These are phyloP conservation scores for Micrasema longulum DNA, from an alignment of 1,140 invertebrate species.

Conservation along the genomic window DNA sequence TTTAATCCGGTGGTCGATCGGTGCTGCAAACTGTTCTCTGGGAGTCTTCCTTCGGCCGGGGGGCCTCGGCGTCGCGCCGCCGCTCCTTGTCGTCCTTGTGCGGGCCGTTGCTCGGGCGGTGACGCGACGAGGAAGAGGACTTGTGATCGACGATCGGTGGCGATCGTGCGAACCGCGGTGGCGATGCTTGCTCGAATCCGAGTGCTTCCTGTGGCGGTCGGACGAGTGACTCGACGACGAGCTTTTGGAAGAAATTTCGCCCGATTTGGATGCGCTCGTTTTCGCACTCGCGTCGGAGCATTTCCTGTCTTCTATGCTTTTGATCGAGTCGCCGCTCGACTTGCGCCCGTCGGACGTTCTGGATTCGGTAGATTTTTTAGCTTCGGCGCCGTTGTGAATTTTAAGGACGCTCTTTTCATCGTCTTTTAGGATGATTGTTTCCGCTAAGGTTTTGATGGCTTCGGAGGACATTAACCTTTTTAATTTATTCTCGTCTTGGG, in stretches of 20 bases:
- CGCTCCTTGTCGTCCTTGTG: not conserved
- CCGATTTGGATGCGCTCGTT: not conserved
- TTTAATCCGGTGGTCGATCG: constrained; percentile 34
- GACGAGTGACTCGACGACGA: constrained; percentile 49
- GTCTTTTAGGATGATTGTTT: constrained; percentile 3
- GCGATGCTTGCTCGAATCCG: constrained; percentile 44
- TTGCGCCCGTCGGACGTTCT: constrained; percentile 20
- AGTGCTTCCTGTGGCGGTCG: constrained; percentile 45
- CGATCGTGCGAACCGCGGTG: constrained; percentile 42
- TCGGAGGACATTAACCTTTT: constrained; percentile 21
- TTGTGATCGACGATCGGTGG: constrained; percentile 18
- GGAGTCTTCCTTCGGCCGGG: not conserved
- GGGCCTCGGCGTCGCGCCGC: not conserved
- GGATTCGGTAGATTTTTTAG: constrained; percentile 1
- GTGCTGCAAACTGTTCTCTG: constrained; percentile 23
- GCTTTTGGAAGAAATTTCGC: constrained; percentile 42
- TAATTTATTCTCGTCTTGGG: constrained; percentile 36
- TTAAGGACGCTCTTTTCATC: constrained; percentile 32
- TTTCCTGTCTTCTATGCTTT: constrained; percentile 10
- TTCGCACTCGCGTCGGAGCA: not conserved
- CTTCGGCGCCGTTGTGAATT: constrained; percentile 35
- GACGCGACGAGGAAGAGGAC: not conserved
- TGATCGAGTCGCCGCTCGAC: constrained; percentile 25
- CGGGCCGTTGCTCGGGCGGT: constrained; percentile 7
- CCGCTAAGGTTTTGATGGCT: constrained; percentile 19